Evolutionary conservation across 2,113 vertebrate genomes (phyloP).

Genomic region (Triplophysa tibetana): DNA sequence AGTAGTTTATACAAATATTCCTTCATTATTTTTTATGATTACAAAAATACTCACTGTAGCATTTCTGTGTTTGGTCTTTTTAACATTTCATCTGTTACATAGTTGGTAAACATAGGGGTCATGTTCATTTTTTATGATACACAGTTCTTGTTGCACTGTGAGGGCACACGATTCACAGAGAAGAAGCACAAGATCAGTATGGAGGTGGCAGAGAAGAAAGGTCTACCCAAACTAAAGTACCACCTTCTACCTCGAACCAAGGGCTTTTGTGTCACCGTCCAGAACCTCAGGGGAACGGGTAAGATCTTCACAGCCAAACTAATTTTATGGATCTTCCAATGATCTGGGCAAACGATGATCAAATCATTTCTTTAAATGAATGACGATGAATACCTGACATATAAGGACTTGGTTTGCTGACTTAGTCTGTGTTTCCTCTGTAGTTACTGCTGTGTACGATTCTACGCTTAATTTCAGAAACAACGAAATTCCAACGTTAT

Average conservation of each 20-base stretch:
- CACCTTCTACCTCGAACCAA: slow-evolving; percentile 95
- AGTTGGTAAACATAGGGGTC: neutral
- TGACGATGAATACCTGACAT: neutral
- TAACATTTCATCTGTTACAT: neutral
- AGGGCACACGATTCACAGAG: slow-evolving; percentile 93
- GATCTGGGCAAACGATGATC: neutral
- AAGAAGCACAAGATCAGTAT: slow-evolving; percentile 95
- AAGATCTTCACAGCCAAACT: slow-evolving; percentile 64
- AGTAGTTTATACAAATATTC: no score
- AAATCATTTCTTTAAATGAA: neutral
- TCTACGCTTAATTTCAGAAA: slow-evolving; percentile 97
- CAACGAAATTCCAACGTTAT: slow-evolving; percentile 86
- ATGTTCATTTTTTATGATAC: slow-evolving; percentile 7
- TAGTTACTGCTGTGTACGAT: slow-evolving; percentile 95
- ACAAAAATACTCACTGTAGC: no score
- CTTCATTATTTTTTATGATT: no score
- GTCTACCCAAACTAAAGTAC: slow-evolving; percentile 90
- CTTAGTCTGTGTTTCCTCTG: slow-evolving; percentile 59
- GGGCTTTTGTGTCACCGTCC: slow-evolving; percentile 89
- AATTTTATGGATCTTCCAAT: neutral
- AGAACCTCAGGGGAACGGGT: slow-evolving; percentile 91
- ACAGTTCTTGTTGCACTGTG: slow-evolving; percentile 93
- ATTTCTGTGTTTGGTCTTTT: neutral
- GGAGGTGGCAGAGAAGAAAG: slow-evolving; percentile 93
- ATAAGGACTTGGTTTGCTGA: slow-evolving; percentile 30